Conservation (phyloP, 2,888 invertebrate genomes). For the Mesorhabditis belari region DNA sequence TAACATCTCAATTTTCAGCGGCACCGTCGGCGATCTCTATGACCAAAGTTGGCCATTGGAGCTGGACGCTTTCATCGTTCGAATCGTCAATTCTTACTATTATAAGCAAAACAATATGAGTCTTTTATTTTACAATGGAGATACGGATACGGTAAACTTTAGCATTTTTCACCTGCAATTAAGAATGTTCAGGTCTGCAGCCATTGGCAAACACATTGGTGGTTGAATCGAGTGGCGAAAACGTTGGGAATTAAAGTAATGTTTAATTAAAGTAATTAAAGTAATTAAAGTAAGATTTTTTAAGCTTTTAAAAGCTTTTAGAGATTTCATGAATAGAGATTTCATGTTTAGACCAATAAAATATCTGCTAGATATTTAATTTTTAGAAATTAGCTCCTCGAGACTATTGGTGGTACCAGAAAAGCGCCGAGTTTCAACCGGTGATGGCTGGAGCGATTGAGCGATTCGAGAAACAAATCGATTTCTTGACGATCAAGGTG, state of each 20-base stretch:
- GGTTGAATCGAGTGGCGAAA: background rate
- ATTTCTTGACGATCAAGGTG: constrained; percentile 36
- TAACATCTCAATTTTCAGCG: constrained; percentile 13
- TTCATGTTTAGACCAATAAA: too few relatives aligned
- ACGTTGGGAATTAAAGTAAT: background rate
- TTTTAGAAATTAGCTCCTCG: background rate
- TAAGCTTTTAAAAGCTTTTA: too few relatives aligned
- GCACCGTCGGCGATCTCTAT: constrained; percentile 19
- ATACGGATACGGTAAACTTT: constrained; percentile 42
- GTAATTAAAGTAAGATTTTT: too few relatives aligned
- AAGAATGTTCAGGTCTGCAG: background rate
- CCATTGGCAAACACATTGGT: background rate
- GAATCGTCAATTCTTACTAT: constrained; percentile 15
- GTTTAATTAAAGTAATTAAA: too few relatives aligned
- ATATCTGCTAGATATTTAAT: background rate
- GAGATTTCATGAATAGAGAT: too few relatives aligned
- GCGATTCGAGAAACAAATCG: constrained; percentile 14
- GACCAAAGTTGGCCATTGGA: constrained; percentile 8
- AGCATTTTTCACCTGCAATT: background rate
- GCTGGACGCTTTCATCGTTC: background rate
- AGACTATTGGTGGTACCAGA: background rate
- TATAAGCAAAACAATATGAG: constrained; percentile 23
- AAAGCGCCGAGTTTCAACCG: background rate
- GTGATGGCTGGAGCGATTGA: background rate
- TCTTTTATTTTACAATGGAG: constrained; percentile 31